Evolutionary conservation across 2,797 vertebrate species (phyloP).

Genomic region (Alcedo atthis): DNA sequence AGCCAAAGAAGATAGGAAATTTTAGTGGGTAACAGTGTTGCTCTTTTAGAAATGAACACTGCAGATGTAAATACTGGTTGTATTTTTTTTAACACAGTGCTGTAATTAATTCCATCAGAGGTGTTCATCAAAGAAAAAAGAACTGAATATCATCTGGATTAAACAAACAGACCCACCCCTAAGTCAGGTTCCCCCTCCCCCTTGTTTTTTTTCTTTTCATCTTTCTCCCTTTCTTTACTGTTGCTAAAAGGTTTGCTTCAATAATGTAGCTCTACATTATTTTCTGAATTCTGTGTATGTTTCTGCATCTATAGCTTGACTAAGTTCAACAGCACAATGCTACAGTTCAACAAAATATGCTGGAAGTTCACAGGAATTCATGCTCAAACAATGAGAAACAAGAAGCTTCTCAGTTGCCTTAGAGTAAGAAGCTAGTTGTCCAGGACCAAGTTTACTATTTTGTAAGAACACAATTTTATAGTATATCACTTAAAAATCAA

Average conservation of each 20-base stretch:
- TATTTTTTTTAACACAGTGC: neutral
- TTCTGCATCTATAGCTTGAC: neutral
- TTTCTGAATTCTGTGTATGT: neutral
- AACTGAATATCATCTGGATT: neutral
- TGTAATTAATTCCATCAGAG: neutral
- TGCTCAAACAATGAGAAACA: neutral
- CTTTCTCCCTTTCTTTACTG: neutral
- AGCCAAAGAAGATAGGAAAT: neutral
- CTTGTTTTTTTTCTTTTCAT: neutral
- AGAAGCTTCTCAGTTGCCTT: neutral
- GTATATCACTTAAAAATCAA: neutral
- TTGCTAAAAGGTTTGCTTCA: neutral
- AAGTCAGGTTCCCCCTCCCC: neutral
- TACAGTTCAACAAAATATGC: neutral
- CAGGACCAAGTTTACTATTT: neutral
- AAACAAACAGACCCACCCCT: fast-evolving
- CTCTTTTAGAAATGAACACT: neutral
- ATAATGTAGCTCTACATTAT: neutral
- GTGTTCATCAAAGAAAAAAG: neutral
- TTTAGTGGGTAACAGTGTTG: neutral
- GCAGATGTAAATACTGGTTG: neutral
- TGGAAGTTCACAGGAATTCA: neutral
- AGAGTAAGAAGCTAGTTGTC: neutral
- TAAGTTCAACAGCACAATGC: neutral
- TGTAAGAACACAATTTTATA: neutral